A percentile compares a stretch with the other conserved stretches of the same genome.
phyloP scores from a whole-genome alignment of 2,113 vertebrate genomes.

The Erythrocercus mccallii region DNA sequence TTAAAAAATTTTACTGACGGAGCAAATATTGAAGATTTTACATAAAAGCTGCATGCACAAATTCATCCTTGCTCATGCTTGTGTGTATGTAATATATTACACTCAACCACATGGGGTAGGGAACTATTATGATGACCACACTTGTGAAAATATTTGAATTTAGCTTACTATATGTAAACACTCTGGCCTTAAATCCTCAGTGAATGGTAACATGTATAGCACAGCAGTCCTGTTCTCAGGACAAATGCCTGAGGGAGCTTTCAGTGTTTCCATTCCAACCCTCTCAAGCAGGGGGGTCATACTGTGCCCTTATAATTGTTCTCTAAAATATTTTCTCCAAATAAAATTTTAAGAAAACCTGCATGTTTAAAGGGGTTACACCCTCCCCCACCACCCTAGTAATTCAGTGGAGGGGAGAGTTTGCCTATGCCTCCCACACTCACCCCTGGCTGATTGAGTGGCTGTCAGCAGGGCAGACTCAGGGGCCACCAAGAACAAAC shows the following conservation, averaged over 20 bases:
- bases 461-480: not conserved
- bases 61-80: not conserved
- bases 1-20: not conserved
- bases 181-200: not conserved
- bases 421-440: not conserved
- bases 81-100: not conserved
- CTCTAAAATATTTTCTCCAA: not conserved
- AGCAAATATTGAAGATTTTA: not conserved
- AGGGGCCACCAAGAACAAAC: not conserved
- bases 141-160: slow-evolving; percentile 59
- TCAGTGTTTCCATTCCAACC: not conserved
- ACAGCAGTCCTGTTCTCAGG: not conserved
- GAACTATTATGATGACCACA: not conserved
- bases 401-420: not conserved
- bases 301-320: not conserved
- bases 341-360: not conserved
- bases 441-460: not conserved
- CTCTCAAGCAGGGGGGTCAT: not conserved
- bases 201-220: not conserved
- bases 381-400: not conserved
- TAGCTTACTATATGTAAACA: slow-evolving; percentile 49
- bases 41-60: not conserved
- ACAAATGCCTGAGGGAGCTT: not conserved
- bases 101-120: not conserved
- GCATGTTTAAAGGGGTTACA: not conserved